Conservation (phyloP, 2,888 invertebrate species). For the Temnothorax ravouxi region DNA sequence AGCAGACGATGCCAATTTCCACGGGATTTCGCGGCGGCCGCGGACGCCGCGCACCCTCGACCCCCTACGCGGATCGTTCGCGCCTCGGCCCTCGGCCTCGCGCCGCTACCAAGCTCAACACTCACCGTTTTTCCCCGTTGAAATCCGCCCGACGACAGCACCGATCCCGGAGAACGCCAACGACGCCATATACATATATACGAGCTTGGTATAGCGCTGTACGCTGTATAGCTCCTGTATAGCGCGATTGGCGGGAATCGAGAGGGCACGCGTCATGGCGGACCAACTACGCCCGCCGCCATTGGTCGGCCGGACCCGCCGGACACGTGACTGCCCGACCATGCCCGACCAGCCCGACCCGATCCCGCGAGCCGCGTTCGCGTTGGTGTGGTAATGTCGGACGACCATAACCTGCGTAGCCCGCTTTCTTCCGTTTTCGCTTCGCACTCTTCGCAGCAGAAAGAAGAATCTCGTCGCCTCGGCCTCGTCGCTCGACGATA, state of each 20-base stretch:
- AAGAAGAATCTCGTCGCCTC: too few species aligned
- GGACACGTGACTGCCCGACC: constrained; percentile 78
- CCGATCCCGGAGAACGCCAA: constrained; percentile 80
- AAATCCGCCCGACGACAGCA: constrained; percentile 73
- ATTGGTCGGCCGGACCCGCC: constrained; percentile 78
- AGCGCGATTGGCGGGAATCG: constrained; percentile 79
- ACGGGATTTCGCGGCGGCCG: constrained; percentile 73
- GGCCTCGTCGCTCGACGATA: too few species aligned
- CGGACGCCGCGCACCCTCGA: constrained; percentile 41
- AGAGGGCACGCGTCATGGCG: constrained; percentile 82
- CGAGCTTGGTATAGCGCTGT: constrained; percentile 79
- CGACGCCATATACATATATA: constrained; percentile 83
- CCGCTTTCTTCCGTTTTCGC: too few species aligned
- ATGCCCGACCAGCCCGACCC: too few species aligned
- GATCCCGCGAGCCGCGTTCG: too few species aligned
- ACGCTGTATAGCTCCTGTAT: constrained; percentile 37
- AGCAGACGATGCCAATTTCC: constrained; percentile 84
- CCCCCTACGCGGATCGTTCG: too few species aligned
- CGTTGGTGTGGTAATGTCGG: too few species aligned
- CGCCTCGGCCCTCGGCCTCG: too few species aligned
- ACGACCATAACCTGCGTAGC: too few species aligned
- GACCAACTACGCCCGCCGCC: constrained; percentile 59
- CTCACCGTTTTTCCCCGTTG: constrained; percentile 79
- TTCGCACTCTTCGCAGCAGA: too few species aligned
- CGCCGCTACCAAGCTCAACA: constrained; percentile 35